Evolutionary conservation across 2,888 invertebrate genomes (phyloP).

Genomic region (Hemithea aestivaria): DNA sequence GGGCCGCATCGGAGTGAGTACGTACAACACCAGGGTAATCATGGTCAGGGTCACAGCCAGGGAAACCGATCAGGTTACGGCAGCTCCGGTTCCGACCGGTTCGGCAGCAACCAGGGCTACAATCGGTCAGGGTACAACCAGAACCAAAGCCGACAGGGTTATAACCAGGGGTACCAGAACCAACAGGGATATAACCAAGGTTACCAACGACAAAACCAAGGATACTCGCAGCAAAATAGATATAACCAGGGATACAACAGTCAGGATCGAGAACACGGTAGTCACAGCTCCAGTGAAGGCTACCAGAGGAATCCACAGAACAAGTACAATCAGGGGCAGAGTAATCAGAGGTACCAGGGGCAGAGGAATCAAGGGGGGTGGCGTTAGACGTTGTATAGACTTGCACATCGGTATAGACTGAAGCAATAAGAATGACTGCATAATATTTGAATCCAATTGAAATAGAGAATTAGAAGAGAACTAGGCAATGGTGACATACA

Average conservation of each 20-base stretch:
- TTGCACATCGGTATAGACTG: slow-evolving; percentile 18
- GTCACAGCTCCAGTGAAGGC: slow-evolving; percentile 17
- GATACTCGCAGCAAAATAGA: slow-evolving; percentile 24
- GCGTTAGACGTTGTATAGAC: slow-evolving; percentile 21
- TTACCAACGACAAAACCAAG: slow-evolving; percentile 13
- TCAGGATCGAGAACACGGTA: not conserved
- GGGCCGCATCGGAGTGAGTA: slow-evolving; percentile 64
- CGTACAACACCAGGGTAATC: slow-evolving; percentile 37
- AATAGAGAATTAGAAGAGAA: too few species aligned
- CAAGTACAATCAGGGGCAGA: slow-evolving; percentile 17
- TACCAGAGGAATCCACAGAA: slow-evolving; percentile 14
- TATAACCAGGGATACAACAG: slow-evolving; percentile 25
- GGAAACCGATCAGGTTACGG: slow-evolving; percentile 30
- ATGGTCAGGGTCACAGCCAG: slow-evolving; percentile 26
- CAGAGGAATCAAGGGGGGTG: slow-evolving; percentile 29
- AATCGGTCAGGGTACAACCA: slow-evolving; percentile 20
- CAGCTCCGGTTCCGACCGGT: slow-evolving; percentile 9
- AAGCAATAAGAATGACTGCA: slow-evolving; percentile 3
- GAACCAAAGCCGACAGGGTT: slow-evolving; percentile 20
- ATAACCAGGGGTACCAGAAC: slow-evolving; percentile 1
- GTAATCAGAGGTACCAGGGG: slow-evolving; percentile 21
- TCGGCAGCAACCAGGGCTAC: slow-evolving; percentile 25
- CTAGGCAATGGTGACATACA: too few species aligned
- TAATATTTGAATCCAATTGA: too few species aligned
- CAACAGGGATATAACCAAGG: slow-evolving; percentile 23